Evolutionary conservation across 37 sponge, comb jelly and placozoan genomes (phyloP).

Genomic region (Bolinopsis microptera): DNA sequence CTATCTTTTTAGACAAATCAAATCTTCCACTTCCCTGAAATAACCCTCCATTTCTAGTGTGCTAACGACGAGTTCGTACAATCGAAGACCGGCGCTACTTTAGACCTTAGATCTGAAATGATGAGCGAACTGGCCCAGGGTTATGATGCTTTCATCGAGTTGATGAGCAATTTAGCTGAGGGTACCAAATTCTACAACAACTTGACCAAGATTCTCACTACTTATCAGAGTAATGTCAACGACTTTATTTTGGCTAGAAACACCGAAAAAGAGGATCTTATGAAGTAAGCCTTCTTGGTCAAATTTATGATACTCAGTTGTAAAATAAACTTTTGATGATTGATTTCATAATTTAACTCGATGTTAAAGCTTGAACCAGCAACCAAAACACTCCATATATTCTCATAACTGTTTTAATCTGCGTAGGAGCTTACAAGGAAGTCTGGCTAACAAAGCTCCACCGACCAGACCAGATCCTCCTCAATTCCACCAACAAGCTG

Average conservation of each 20-base stretch:
- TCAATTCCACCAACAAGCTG: slow-evolving; percentile 25
- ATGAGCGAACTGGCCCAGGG: slow-evolving; percentile 79
- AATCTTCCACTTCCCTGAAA: too few species aligned
- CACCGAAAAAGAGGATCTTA: slow-evolving; percentile 91
- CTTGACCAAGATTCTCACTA: slow-evolving; percentile 85
- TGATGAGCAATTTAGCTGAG: slow-evolving; percentile 78
- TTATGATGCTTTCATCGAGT: slow-evolving; percentile 84
- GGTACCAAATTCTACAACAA: slow-evolving; percentile 94
- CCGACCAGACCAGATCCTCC: slow-evolving; percentile 17
- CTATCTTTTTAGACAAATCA: too few species aligned
- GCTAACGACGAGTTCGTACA: slow-evolving; percentile 55
- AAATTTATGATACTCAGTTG: too few species aligned
- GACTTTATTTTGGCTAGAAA: slow-evolving; percentile 89
- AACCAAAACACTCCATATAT: too few species aligned
- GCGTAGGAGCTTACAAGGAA: slow-evolving; percentile 8
- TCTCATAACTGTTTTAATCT: too few species aligned
- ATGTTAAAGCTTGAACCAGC: too few species aligned
- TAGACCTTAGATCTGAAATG: slow-evolving; percentile 65
- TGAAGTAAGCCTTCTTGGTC: slow-evolving; percentile 88
- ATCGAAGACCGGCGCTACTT: background rate
- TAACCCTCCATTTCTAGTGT: too few species aligned
- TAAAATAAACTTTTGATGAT: too few species aligned
- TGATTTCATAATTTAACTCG: too few species aligned
- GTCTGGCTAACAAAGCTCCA: background rate
- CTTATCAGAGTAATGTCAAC: slow-evolving; percentile 81